Conservation (phyloP, 35 echinoderm and acorn worm genomes). For the Apostichopus californicus region DNA sequence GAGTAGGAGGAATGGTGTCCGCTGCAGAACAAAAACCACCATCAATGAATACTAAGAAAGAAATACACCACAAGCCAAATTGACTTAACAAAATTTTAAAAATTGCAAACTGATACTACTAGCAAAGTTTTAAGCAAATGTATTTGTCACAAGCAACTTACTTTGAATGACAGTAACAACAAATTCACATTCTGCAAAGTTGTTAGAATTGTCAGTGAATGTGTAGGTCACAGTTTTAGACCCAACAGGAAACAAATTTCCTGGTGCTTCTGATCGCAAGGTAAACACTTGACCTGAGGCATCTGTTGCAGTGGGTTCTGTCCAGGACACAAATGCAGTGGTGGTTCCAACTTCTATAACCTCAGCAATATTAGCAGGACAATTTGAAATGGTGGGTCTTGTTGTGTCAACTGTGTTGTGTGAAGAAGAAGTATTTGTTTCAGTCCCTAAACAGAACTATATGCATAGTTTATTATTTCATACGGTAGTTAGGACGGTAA, state of each 20-base stretch:
- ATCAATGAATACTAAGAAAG: neutral
- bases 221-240: conserved; percentile 33
- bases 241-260: conserved; percentile 47
- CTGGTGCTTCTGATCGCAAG: neutral
- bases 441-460: too few species aligned
- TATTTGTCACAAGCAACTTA: neutral
- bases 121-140: too few species aligned
- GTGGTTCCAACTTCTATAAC: conserved; percentile 31
- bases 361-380: conserved; percentile 38
- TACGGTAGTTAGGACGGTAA: too few species aligned
- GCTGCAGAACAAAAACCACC: neutral
- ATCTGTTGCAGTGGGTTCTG: conserved; percentile 51
- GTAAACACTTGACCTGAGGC: neutral
- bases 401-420: conserved; percentile 19
- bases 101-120: too few species aligned
- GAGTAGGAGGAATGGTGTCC: neutral
- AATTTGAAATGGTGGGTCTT: conserved; percentile 31
- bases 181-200: conserved; percentile 32
- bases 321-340: conserved; percentile 5
- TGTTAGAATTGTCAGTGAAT: conserved; percentile 22
- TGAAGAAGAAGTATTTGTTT: neutral
- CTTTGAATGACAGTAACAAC: neutral
- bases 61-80: too few species aligned
- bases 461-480: too few species aligned
- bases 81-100: too few species aligned